Base-by-base conservation (phyloP, 2,113 vertebrate genomes). In the Perca schrenkii region DNA sequence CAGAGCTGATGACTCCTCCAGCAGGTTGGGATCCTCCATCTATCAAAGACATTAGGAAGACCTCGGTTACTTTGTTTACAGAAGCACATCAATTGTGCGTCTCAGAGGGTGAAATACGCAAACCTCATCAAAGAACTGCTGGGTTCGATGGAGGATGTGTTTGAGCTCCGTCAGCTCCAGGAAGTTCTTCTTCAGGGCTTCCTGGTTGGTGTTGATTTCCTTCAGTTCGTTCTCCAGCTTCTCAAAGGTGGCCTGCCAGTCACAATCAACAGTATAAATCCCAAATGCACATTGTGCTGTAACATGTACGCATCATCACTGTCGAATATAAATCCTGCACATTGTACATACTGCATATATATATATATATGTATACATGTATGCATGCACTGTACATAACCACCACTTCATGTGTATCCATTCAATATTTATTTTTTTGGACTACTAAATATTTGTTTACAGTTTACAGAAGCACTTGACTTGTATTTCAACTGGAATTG, bases 91-190 rank as follows among this genome's bases (percentile, higher is more conserved):
- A 12, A 19, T 46, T 3, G 4, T 54, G 10, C 31, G 4, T 80
- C 31, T 77, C 54, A 53, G n/a, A 28, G 21, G 6, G n/a, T 21
- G 11, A 40, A 50, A n/a, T 31, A 10, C 66, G 76, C 85, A 85
- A 77, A 99, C 98, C 98, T 99, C 98, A 84, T 99, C 97, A 94
- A 99, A 99, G 94, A 99, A 99, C 82, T 99, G 98, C 92, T 99
- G 98, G 7, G 98, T 99, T 92, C 98, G 97, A 70, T 97, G 96
- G 74, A 99, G 96, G 89, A 99, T 99, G 92, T 97, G 98, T 84
- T 99, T 99, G 88, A 99, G 95, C 90, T 99, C 98, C 0, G 98
- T 99, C 93, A 99, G 90, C 90, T 99, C 98, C 88, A 99, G 93
- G 92, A 99, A 99, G 91, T 99, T 99, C 91, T 96, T 98, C 95